Conservation (phyloP, 2,888 invertebrate species). For the Limenitis camilla region DNA sequence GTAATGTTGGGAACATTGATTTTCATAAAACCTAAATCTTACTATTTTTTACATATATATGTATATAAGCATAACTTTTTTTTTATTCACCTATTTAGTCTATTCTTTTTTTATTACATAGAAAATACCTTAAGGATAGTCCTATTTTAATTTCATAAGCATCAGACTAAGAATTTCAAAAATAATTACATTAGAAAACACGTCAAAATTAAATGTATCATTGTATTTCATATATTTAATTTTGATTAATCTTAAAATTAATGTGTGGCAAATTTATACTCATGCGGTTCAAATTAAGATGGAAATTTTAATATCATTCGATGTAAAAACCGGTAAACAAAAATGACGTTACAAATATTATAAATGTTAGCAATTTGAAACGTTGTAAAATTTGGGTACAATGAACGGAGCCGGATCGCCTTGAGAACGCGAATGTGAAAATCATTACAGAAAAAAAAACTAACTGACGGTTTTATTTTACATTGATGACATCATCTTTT, state of each 20-base stretch:
- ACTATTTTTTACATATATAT: too few species aligned
- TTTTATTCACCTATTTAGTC: too few species aligned
- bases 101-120: too few species aligned
- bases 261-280: neutral
- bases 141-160: too few species aligned
- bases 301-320: constrained; percentile 7
- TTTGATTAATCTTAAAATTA: neutral
- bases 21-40: too few species aligned
- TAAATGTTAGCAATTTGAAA: constrained; percentile 33
- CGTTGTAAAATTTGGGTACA: constrained; percentile 55
- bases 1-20: too few species aligned
- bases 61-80: too few species aligned
- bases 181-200: too few species aligned
- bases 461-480: constrained; percentile 17
- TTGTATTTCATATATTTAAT: too few species aligned
- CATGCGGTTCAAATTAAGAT: constrained; percentile 22
- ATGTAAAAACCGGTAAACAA: constrained; percentile 12
- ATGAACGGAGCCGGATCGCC: constrained; percentile 61
- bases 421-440: constrained; percentile 52
- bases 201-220: too few species aligned
- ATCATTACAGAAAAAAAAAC: constrained; percentile 27
- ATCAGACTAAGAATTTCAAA: too few species aligned
- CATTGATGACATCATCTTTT: constrained; percentile 18
- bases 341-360: constrained; percentile 13
- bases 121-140: too few species aligned